Conservation (phyloP, 2,113 vertebrate genomes). For the Junco hyemalis region DNA sequence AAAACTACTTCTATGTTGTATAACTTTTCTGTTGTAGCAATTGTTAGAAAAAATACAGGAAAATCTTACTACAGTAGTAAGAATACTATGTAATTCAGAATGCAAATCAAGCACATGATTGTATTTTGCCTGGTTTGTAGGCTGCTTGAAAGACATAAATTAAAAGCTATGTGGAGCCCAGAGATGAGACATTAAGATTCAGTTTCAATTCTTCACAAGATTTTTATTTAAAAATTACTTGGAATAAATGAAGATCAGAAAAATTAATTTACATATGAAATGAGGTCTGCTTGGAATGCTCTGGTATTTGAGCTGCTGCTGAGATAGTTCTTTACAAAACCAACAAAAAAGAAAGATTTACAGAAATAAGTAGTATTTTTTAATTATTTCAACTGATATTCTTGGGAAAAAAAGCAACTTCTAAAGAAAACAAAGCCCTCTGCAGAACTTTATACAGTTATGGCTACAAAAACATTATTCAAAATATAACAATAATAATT, state of each 20-base stretch:
- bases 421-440: background rate
- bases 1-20: background rate
- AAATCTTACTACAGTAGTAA: background rate
- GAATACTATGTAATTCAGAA: background rate
- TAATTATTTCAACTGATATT: background rate
- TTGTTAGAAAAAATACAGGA: background rate
- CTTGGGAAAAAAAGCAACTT: background rate
- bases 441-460: background rate
- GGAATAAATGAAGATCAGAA: background rate
- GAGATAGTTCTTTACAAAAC: background rate
- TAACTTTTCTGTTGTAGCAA: background rate
- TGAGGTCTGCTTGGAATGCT: background rate
- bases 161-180: background rate
- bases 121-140: background rate
- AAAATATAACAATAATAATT: background rate
- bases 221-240: background rate
- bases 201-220: background rate
- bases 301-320: background rate
- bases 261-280: constrained; percentile 33
- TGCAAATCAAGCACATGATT: constrained; percentile 16
- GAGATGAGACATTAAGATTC: background rate
- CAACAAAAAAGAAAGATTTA: background rate
- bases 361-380: background rate
- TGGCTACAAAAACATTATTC: background rate
- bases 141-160: background rate